phyloP scores from a whole-genome alignment of 2,113 vertebrate genomes.

The Trichomycterus rosablanca region DNA sequence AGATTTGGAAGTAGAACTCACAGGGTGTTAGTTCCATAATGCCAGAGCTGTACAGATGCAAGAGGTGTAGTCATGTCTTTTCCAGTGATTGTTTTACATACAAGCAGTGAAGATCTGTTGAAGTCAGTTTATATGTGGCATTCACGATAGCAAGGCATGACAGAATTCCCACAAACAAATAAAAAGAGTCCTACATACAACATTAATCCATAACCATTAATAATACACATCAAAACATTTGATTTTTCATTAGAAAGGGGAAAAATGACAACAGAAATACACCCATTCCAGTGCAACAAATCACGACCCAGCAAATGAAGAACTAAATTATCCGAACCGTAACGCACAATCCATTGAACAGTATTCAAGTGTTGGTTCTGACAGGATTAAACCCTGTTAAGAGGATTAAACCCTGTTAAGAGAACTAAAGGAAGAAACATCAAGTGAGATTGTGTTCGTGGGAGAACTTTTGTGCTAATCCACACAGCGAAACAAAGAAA shows the following conservation, averaged over 20 bases:
- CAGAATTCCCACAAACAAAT: constrained; percentile 45
- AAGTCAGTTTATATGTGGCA: constrained; percentile 47
- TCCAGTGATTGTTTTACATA: constrained; percentile 29
- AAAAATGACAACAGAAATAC: constrained; percentile 45
- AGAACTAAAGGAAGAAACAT: constrained; percentile 6
- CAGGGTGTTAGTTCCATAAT: neutral
- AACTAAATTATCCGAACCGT: constrained; percentile 30
- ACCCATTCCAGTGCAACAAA: constrained; percentile 50
- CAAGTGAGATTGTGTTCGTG: constrained; percentile 12
- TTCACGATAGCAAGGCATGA: constrained; percentile 58
- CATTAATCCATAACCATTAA: constrained; percentile 42
- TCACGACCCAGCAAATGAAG: constrained; percentile 40
- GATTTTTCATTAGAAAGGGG: constrained; percentile 46
- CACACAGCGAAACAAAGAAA: constrained; percentile 7
- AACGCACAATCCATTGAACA: constrained; percentile 31
- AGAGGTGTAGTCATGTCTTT: constrained; percentile 19
- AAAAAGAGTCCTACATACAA: constrained; percentile 33
- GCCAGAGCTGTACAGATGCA: constrained; percentile 19
- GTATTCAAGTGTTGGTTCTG: constrained; percentile 48
- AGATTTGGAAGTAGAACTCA: neutral
- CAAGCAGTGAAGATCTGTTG: neutral
- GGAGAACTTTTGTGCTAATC: constrained; percentile 2
- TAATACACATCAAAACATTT: constrained; percentile 39
- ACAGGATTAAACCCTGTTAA: constrained; percentile 30
- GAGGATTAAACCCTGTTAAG: constrained; percentile 23